Conservation (phyloP, 2,888 invertebrate genomes). For the Eilema caniola region DNA sequence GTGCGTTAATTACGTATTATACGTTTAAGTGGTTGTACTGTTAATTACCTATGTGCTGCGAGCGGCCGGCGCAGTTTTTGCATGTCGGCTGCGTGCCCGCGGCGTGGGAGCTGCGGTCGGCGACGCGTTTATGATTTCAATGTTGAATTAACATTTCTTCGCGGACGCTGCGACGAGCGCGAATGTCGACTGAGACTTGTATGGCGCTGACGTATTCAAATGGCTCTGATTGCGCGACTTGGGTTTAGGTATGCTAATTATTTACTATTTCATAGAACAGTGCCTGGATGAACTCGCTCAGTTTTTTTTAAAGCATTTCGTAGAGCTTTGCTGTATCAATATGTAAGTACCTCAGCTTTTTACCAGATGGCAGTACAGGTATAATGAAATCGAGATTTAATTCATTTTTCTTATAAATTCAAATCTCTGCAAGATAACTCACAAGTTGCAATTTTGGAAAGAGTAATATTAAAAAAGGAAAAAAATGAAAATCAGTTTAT, state of each 20-base stretch:
- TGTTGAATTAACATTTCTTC: slow-evolving; percentile 50
- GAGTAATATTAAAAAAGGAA: too few species aligned
- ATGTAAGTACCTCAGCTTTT: neutral
- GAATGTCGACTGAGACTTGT: slow-evolving; percentile 18
- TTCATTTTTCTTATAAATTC: neutral
- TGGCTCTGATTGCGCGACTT: slow-evolving; percentile 10
- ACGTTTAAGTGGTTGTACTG: slow-evolving; percentile 13
- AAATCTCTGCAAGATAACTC: neutral
- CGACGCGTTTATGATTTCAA: slow-evolving; percentile 41
- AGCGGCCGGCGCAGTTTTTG: slow-evolving; percentile 43
- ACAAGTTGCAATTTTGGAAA: neutral
- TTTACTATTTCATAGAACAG: slow-evolving; percentile 5
- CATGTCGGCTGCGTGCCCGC: slow-evolving; percentile 57
- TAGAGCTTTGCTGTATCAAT: neutral
- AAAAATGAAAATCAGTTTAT: too few species aligned
- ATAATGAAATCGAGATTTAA: neutral
- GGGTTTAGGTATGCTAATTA: slow-evolving; percentile 13
- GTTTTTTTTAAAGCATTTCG: neutral
- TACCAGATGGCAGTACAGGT: too few species aligned
- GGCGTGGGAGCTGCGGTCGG: slow-evolving; percentile 66
- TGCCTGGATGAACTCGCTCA: neutral
- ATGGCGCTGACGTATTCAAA: slow-evolving; percentile 35
- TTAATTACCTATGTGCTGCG: neutral
- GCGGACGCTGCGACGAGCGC: slow-evolving; percentile 25
- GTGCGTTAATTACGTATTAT: neutral